These are phyloP conservation scores for Morone chrysops DNA, from an alignment of 2,113 vertebrate species.

Conservation along the genomic window DNA sequence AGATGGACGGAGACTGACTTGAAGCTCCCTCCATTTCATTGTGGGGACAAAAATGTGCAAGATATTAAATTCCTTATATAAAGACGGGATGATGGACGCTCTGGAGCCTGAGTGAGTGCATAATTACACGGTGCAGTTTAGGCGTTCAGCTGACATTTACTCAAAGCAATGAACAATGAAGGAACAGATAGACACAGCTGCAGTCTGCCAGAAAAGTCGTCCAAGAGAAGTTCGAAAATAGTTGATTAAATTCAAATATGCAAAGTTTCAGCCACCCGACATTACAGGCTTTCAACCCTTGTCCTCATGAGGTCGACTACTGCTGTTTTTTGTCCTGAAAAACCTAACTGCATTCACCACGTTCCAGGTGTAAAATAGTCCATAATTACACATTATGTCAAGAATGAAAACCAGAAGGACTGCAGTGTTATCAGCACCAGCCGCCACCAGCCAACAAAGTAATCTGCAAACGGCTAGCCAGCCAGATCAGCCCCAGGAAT, in stretches of 20 bases:
- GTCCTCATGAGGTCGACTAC: background rate
- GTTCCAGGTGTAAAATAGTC: background rate
- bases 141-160: slow-evolving; percentile 59
- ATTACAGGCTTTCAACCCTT: background rate
- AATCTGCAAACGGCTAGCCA: too few relatives aligned
- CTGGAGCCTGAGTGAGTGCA: slow-evolving; percentile 23
- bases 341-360: background rate
- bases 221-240: background rate
- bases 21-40: slow-evolving; percentile 42
- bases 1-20: slow-evolving; percentile 46
- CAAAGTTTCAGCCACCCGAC: slow-evolving; percentile 9
- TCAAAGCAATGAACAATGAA: slow-evolving; percentile 29
- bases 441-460: too few relatives aligned
- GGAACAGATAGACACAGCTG: slow-evolving; percentile 17
- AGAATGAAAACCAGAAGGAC: background rate
- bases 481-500: too few relatives aligned
- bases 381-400: background rate
- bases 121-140: slow-evolving; percentile 39
- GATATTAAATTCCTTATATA: slow-evolving; percentile 39
- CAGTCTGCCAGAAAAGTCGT: slow-evolving; percentile 4
- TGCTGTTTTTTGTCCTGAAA: background rate
- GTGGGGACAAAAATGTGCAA: slow-evolving; percentile 25
- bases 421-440: background rate
- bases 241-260: slow-evolving; percentile 15
- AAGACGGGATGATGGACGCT: slow-evolving; percentile 16